Conservation (phyloP, 2,113 vertebrate species). For the Syngnathus typhle region DNA sequence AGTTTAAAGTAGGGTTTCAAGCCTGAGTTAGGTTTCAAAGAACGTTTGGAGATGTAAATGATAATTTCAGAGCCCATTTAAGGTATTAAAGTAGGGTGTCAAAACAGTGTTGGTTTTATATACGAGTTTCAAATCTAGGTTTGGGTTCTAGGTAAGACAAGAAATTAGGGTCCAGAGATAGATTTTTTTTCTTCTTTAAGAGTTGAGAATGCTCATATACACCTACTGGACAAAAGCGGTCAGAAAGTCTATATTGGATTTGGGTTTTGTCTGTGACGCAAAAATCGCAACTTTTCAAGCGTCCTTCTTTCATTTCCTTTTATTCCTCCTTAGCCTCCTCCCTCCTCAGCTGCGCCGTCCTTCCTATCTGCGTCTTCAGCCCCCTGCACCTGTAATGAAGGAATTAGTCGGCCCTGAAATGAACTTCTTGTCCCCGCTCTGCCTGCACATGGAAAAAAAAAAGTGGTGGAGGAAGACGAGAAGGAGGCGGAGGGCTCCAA, state of each 20-base stretch:
- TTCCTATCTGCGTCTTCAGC: slow-evolving; percentile 55
- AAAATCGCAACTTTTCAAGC: not conserved
- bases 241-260: not conserved
- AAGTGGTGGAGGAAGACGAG: slow-evolving; percentile 23
- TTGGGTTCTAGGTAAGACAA: too few relatives aligned
- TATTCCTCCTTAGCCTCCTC: not conserved
- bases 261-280: not conserved
- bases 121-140: too few relatives aligned
- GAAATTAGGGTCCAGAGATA: not conserved
- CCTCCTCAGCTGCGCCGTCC: not conserved
- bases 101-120: too few relatives aligned
- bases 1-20: too few relatives aligned
- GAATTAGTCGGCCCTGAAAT: slow-evolving; percentile 73
- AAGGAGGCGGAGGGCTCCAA: slow-evolving; percentile 2
- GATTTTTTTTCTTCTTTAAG: not conserved
- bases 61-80: too few relatives aligned
- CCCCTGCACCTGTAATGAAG: slow-evolving; percentile 68
- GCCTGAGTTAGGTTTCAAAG: too few relatives aligned
- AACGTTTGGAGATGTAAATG: too few relatives aligned
- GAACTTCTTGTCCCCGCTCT: slow-evolving; percentile 54
- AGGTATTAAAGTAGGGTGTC: too few relatives aligned
- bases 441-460: slow-evolving; percentile 46
- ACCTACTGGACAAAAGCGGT: not conserved
- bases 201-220: not conserved
- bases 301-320: not conserved